Base-by-base conservation (phyloP, 1,140 invertebrate genomes). In the Procambarus clarkii region DNA sequence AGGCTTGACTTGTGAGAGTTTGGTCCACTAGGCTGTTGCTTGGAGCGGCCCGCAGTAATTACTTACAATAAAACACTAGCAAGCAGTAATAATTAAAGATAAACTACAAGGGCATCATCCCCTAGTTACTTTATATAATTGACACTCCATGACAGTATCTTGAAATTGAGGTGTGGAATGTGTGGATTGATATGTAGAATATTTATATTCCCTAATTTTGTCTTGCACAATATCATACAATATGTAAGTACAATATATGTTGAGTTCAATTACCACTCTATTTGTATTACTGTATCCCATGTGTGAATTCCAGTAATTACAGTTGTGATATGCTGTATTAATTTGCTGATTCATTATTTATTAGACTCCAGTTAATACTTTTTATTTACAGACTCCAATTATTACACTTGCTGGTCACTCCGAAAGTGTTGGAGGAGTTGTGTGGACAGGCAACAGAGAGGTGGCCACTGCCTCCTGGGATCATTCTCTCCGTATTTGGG, bases 401-500 rank as follows among this genome's bases (percentile, higher is more conserved):
- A 95, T 97, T 93, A 99, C 98, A 18, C 95, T 99, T 88, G 97
- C 97, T 94, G 98, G 98, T 0, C 99, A 99, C 94, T 96, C 97
- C 92, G 98, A 99, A 94, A 97, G 97, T 34, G 96, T 99, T 9
- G 98, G 97, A 9, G 96, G 96, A 0, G 95, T 98, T 0, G 95
- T 96, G 76, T 99, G 98, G 98, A 96, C 97, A 88, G 96, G 97
- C 91, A 95, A 95, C 83, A 95, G 96, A 71, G 96, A 96, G 88
- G 94, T 99, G 2, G 96, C 97, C 18, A 98, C 98, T 0, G 96
- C 96, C 92, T 97, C 97, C 0, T 99, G 98, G 98, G 99, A 99
- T 95, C 98, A 99, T 94, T 98, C 98, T 0, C 95, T 99, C 13
- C 97, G 97, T 94, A 93, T 99, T 4, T 99, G 99, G 99, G 98